Conservation (phyloP, 2,888 invertebrate genomes). For the Spodoptera littoralis region DNA sequence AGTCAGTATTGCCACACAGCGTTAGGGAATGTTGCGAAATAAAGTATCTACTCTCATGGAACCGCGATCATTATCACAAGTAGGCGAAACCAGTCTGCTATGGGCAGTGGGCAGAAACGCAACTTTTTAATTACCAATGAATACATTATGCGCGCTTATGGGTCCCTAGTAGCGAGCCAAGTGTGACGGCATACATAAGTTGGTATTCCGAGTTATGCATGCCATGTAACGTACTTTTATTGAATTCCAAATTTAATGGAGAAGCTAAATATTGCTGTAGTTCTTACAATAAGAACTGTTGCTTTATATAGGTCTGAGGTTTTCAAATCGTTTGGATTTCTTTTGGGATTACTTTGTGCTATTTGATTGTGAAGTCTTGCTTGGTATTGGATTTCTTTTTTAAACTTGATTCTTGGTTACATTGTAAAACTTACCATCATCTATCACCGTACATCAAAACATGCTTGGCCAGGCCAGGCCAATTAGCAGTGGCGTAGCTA, state of each 20-base stretch:
- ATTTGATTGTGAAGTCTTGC: background rate
- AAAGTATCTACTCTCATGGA: constrained; percentile 43
- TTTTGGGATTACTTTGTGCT: background rate
- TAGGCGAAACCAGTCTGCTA: constrained; percentile 64
- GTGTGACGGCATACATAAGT: constrained; percentile 44
- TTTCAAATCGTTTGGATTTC: constrained; percentile 27
- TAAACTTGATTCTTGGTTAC: too few relatives aligned
- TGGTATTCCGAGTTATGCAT: constrained; percentile 37
- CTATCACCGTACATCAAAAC: too few relatives aligned
- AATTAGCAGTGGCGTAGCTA: too few relatives aligned
- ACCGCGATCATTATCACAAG: constrained; percentile 61
- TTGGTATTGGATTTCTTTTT: constrained; percentile 2
- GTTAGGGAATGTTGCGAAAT: constrained; percentile 58
- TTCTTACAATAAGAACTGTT: constrained; percentile 14
- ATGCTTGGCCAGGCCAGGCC: too few relatives aligned
- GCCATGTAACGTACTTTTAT: constrained; percentile 26
- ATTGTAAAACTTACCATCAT: too few relatives aligned
- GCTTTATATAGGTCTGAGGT: constrained; percentile 15
- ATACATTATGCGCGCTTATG: constrained; percentile 50
- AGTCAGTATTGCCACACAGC: constrained; percentile 49
- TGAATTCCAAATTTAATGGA: constrained; percentile 37
- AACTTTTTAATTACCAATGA: constrained; percentile 51
- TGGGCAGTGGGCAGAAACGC: constrained; percentile 57
- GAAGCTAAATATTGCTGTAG: constrained; percentile 10
- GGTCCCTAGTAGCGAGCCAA: constrained; percentile 30